phyloP scores from a whole-genome alignment of 1,140 invertebrate genomes.

The Drosophila kanapiae region DNA sequence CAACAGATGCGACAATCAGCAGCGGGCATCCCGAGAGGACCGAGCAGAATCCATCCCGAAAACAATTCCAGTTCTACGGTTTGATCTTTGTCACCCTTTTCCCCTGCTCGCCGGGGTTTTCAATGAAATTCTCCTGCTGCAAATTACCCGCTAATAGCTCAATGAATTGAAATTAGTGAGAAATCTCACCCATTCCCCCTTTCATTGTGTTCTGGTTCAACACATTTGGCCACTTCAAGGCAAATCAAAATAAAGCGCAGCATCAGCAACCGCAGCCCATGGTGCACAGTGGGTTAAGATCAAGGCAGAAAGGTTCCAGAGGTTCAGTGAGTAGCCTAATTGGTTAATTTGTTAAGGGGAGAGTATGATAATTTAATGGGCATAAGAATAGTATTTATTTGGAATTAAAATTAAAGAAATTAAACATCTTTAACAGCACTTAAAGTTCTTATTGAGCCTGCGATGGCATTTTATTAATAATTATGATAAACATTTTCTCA shows the following conservation, averaged over 20 bases:
- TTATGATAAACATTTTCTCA: background rate
- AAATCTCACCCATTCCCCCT: constrained; percentile 9
- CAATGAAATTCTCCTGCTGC: constrained; percentile 58
- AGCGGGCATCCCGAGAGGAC: constrained; percentile 42
- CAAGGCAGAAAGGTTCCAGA: background rate
- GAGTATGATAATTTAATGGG: background rate
- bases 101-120: constrained; percentile 10
- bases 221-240: constrained; percentile 81
- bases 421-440: background rate
- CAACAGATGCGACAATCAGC: constrained; percentile 83
- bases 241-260: constrained; percentile 64
- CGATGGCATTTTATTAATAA: background rate
- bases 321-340: constrained; percentile 14
- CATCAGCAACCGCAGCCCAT: constrained; percentile 51
- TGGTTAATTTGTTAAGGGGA: background rate
- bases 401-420: too few species aligned
- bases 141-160: constrained; percentile 84
- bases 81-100: constrained; percentile 80
- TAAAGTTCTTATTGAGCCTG: background rate
- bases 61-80: constrained; percentile 59
- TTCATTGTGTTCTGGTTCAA: constrained; percentile 39
- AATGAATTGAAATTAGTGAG: constrained; percentile 76
- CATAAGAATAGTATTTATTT: too few species aligned
- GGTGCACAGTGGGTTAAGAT: constrained; percentile 63
- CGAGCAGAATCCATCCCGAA: constrained; percentile 27